Evolutionary conservation across 2,113 vertebrate genomes (phyloP).

Genomic region (Rana temporaria): DNA sequence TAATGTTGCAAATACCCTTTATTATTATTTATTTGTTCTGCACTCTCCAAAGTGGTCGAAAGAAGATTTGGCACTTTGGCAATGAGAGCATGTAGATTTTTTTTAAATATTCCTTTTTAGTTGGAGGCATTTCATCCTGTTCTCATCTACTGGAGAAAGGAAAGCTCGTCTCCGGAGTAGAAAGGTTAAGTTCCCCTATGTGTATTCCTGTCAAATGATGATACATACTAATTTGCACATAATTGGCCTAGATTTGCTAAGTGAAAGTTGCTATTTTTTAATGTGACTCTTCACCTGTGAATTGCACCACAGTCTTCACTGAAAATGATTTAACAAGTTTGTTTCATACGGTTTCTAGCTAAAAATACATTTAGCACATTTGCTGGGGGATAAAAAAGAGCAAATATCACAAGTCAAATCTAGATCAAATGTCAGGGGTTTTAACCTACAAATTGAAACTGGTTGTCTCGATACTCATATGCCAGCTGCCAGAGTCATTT

Average conservation of each 20-base stretch:
- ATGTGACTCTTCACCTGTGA: background rate
- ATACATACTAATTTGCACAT: slow-evolving; percentile 38
- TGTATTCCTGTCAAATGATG: slow-evolving; percentile 3
- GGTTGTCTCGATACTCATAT: background rate
- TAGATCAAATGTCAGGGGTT: background rate
- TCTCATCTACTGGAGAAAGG: slow-evolving; percentile 61
- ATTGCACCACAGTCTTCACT: slow-evolving; percentile 1
- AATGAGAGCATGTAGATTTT: slow-evolving; percentile 62
- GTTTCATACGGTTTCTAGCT: background rate
- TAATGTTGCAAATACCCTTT: slow-evolving; percentile 68
- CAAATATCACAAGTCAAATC: background rate
- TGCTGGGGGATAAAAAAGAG: background rate
- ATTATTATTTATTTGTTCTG: slow-evolving; percentile 43
- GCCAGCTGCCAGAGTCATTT: background rate
- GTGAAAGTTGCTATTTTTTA: slow-evolving; percentile 1
- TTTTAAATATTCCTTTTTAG: no score
- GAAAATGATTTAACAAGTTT: slow-evolving; percentile 1
- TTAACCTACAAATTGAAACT: background rate
- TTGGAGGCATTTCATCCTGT: slow-evolving; percentile 61
- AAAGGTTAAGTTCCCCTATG: slow-evolving; percentile 26
- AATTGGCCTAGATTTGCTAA: slow-evolving; percentile 33
- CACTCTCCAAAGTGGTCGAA: slow-evolving; percentile 57
- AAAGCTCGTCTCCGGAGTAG: slow-evolving; percentile 34
- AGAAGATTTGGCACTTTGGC: slow-evolving; percentile 64
- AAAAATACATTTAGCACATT: background rate